Evolutionary conservation across 2,888 invertebrate genomes (phyloP).

Genomic region (Lamellibrachia columna): DNA sequence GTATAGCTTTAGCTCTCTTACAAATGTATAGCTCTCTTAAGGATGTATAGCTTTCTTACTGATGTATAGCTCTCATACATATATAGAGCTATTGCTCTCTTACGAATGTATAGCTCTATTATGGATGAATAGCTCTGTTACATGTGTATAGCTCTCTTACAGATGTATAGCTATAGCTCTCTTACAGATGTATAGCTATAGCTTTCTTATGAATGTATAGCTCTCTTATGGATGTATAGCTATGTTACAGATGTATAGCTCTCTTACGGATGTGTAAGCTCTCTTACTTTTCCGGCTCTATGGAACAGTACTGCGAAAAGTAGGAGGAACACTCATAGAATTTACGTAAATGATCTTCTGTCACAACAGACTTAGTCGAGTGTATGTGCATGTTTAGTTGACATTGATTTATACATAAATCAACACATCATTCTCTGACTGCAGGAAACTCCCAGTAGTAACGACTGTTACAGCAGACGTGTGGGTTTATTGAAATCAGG

Average conservation of each 20-base stretch:
- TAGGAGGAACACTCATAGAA: neutral
- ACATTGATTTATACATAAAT: slow-evolving; percentile 10
- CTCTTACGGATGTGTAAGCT: too few relatives aligned
- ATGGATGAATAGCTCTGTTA: too few relatives aligned
- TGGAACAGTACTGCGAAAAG: neutral
- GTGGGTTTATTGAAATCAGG: neutral
- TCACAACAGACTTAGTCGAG: neutral
- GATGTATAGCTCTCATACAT: neutral
- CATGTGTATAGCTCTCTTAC: neutral
- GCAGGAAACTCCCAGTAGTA: neutral
- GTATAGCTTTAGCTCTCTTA: neutral
- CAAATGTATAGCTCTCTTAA: neutral
- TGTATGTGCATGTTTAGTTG: neutral
- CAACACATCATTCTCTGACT: neutral
- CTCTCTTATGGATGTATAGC: neutral
- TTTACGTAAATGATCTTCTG: neutral
- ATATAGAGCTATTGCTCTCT: neutral
- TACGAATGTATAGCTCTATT: too few relatives aligned
- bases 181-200: neutral
- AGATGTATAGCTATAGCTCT: too few relatives aligned
- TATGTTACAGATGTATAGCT: too few relatives aligned
- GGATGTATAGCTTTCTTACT: too few relatives aligned
- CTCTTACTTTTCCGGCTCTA: too few relatives aligned
- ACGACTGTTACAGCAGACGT: neutral
- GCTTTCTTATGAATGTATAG: too few relatives aligned